A percentile compares a stretch with the other conserved stretches of the same genome.
phyloP scores from a whole-genome alignment of 2,797 vertebrate genomes.

The Gallinago solitaria region DNA sequence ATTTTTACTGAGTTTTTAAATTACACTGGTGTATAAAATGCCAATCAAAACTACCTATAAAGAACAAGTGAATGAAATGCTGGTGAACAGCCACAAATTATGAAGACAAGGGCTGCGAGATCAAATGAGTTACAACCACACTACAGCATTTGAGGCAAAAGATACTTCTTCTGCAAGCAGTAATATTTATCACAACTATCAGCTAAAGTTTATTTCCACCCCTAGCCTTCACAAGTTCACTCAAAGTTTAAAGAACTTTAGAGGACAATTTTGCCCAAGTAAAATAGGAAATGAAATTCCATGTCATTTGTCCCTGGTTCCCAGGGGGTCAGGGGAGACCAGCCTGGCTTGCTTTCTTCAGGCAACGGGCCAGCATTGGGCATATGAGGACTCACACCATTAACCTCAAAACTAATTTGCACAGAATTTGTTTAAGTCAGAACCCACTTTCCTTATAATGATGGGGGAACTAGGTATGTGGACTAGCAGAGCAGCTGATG shows the following conservation, averaged over 20 bases:
- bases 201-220: not conserved
- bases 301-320: not conserved
- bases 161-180: not conserved
- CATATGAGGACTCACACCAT: not conserved
- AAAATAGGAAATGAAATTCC: not conserved
- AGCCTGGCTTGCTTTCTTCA: not conserved
- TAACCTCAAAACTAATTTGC: not conserved
- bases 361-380: not conserved
- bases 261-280: not conserved
- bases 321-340: not conserved
- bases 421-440: not conserved
- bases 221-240: not conserved
- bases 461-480: not conserved
- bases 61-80: not conserved
- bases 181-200: not conserved
- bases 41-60: conserved; percentile 21
- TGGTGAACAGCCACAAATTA: conserved; percentile 4
- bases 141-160: not conserved
- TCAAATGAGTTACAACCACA: not conserved
- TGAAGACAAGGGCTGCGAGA: not conserved
- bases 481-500: not conserved
- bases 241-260: conserved; percentile 2
- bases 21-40: not conserved
- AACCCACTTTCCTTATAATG: not conserved
- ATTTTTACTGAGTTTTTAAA: conserved; percentile 54